Evolutionary conservation across 2,797 vertebrate genomes (phyloP).

Genomic region (Sylvilagus floridanus): DNA sequence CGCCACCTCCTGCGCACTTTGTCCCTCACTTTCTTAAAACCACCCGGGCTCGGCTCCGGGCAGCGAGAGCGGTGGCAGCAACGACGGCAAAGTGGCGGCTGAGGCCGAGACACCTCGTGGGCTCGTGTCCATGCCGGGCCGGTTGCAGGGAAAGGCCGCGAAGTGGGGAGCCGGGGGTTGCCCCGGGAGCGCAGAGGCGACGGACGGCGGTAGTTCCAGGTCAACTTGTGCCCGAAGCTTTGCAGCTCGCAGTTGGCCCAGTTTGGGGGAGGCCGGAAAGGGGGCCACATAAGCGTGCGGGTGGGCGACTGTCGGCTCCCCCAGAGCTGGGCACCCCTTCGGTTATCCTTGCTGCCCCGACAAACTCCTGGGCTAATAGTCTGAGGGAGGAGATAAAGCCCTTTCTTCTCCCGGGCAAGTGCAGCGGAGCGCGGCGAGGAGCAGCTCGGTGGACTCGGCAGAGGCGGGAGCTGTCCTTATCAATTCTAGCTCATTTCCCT

Average conservation of each 20-base stretch:
- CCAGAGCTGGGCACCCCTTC: slow-evolving; percentile 57
- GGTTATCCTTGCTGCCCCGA: slow-evolving; percentile 70
- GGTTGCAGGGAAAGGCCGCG: slow-evolving; percentile 20
- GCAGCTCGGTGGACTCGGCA: slow-evolving; percentile 76
- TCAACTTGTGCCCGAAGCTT: slow-evolving; percentile 65
- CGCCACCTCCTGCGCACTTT: slow-evolving; percentile 63
- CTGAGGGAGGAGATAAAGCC: slow-evolving; percentile 78
- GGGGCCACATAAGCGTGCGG: not conserved
- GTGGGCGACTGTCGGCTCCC: slow-evolving; percentile 43
- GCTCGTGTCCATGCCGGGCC: slow-evolving; percentile 73
- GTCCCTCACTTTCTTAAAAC: slow-evolving; percentile 77
- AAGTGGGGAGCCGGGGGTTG: slow-evolving; percentile 25
- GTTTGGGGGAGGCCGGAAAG: slow-evolving; percentile 38
- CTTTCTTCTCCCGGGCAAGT: slow-evolving; percentile 76
- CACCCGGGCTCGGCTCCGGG: slow-evolving; percentile 59
- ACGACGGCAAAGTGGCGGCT: slow-evolving; percentile 69
- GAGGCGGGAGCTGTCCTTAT: slow-evolving; percentile 82
- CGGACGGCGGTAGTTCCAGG: slow-evolving; percentile 62
- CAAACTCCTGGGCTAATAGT: slow-evolving; percentile 77
- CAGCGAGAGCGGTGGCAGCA: slow-evolving; percentile 59
- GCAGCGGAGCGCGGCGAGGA: slow-evolving; percentile 75
- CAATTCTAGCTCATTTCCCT: slow-evolving; percentile 76
- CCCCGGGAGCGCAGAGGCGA: slow-evolving; percentile 63
- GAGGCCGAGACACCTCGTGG: slow-evolving; percentile 70
- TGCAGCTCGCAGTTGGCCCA: slow-evolving; percentile 67